Evolutionary conservation across 2,113 vertebrate genomes (phyloP).

Genomic region (Tragulus kanchil): DNA sequence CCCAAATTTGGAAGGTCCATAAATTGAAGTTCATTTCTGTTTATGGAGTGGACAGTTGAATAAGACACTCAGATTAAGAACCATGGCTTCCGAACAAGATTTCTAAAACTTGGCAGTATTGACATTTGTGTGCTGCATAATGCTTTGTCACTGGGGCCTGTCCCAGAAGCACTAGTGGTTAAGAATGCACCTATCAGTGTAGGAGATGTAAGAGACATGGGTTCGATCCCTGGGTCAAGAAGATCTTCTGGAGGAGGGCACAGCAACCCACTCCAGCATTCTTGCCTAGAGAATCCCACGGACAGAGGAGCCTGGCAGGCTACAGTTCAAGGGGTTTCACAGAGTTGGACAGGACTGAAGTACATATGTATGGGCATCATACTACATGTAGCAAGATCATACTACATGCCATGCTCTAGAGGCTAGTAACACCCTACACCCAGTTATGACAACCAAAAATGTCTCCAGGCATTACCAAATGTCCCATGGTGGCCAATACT

Average conservation of each 20-base stretch:
- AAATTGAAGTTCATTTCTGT: neutral
- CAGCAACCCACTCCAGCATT: no score
- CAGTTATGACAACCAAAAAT: neutral
- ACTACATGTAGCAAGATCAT: neutral
- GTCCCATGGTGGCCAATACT: neutral
- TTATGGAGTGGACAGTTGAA: neutral
- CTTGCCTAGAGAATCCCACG: no score
- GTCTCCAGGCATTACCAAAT: neutral
- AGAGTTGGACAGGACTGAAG: no score
- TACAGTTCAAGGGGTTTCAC: no score
- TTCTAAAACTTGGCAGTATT: neutral
- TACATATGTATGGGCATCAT: no score
- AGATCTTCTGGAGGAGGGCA: no score
- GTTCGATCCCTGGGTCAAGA: no score
- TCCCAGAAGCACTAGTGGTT: neutral
- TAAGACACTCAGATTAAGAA: neutral
- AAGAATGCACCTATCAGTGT: neutral
- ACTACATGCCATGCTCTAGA: neutral
- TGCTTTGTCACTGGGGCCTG: neutral
- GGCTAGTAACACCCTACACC: neutral
- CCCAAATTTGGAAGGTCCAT: neutral
- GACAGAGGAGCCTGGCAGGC: no score
- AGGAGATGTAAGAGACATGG: no score
- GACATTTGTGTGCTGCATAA: neutral
- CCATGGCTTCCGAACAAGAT: neutral